A percentile compares a stretch with the other conserved stretches of the same genome.
Conservation (phyloP, 2,888 invertebrate genomes). For the Oscheius onirici region DNA sequence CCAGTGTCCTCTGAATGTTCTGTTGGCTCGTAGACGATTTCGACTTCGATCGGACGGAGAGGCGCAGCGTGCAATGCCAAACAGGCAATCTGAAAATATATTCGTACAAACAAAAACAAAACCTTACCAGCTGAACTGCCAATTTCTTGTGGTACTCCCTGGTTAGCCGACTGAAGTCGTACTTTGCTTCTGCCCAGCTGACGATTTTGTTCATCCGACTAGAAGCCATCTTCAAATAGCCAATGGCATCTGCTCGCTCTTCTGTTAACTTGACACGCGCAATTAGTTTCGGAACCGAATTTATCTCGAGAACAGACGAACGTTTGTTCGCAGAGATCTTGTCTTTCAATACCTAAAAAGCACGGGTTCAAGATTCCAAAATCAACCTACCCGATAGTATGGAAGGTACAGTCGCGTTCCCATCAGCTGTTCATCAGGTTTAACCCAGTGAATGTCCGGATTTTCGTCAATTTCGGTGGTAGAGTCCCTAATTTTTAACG, state of each 20-base stretch:
- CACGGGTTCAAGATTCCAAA: neutral
- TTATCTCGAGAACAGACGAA: neutral
- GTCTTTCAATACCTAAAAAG: conserved; percentile 13
- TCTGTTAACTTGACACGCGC: conserved; percentile 23
- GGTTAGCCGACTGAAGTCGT: conserved; percentile 4
- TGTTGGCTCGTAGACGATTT: conserved; percentile 12
- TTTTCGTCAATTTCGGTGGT: conserved; percentile 40
- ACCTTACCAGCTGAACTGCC: conserved; percentile 21
- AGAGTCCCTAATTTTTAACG: conserved; percentile 7
- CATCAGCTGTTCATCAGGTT: conserved; percentile 32
- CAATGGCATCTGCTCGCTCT: conserved; percentile 8
- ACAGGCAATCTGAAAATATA: conserved; percentile 7
- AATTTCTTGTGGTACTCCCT: conserved; percentile 24
- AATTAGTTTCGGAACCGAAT: neutral
- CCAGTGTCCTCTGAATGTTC: neutral
- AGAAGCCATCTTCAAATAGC: conserved; percentile 16
- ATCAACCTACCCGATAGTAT: conserved; percentile 81
- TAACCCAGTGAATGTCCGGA: conserved; percentile 56
- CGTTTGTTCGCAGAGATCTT: neutral
- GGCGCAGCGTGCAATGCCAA: conserved; percentile 16
- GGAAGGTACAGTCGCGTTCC: conserved; percentile 90
- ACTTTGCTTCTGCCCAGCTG: conserved; percentile 17
- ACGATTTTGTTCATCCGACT: conserved; percentile 15
- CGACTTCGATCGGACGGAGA: conserved; percentile 22
- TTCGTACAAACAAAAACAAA: neutral